Percentiles rank a stretch among this genome's conserved stretches.
These are phyloP conservation scores for Dasypus novemcinctus DNA, from an alignment of 2,113 vertebrate genomes.

Conservation along the genomic window DNA sequence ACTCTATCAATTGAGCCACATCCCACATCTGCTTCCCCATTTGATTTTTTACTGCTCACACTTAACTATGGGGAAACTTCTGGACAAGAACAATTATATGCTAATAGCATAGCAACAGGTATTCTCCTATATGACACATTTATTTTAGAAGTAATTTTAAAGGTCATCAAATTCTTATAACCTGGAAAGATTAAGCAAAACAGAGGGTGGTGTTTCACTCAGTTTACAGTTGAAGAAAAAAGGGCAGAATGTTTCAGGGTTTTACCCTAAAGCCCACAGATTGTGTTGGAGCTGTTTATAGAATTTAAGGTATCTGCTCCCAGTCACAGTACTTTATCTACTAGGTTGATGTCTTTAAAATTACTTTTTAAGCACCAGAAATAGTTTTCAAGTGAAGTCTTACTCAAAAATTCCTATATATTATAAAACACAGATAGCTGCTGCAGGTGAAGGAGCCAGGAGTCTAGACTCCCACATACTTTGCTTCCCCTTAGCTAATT, in stretches of 20 bases:
- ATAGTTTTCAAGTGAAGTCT: neutral
- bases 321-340: neutral
- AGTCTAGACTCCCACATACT: fast-evolving
- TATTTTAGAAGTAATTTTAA: conserved; percentile 36
- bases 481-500: neutral
- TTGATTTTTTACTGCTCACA: neutral
- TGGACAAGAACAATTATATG: neutral
- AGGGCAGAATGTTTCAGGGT: neutral
- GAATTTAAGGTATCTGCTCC: neutral
- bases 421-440: neutral
- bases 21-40: too few relatives aligned
- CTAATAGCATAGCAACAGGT: neutral
- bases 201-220: neutral
- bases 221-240: neutral
- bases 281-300: neutral
- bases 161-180: neutral
- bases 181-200: conserved; percentile 51
- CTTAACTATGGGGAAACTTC: neutral
- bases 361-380: neutral
- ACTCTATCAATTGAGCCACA: too few relatives aligned
- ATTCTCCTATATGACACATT: neutral
- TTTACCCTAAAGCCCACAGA: neutral
- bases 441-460: neutral
- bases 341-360: neutral
- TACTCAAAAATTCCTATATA: neutral